Conservation (phyloP, 2,797 vertebrate genomes). For the Squalus acanthias region DNA sequence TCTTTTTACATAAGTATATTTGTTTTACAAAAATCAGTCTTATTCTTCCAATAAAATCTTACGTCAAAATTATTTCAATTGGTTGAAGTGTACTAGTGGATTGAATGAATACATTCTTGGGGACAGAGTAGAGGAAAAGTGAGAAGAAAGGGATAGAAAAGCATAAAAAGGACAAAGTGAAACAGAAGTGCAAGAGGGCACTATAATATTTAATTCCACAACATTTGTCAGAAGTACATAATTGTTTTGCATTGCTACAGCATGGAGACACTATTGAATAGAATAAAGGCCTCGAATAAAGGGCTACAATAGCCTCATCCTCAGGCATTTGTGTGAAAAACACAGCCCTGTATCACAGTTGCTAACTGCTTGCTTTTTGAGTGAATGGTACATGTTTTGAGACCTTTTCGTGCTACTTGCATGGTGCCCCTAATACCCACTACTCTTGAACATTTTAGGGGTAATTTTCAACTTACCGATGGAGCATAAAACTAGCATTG, state of each 20-base stretch:
- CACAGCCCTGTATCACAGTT: not conserved
- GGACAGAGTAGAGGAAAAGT: not conserved
- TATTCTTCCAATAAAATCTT: not conserved
- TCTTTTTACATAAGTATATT: not conserved
- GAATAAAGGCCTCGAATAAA: not conserved
- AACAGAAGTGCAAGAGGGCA: not conserved
- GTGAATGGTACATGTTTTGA: not conserved
- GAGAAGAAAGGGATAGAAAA: not conserved
- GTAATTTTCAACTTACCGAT: not conserved
- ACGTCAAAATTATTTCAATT: not conserved
- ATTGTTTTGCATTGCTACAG: not conserved
- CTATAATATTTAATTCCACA: not conserved
- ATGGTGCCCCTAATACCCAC: not conserved
- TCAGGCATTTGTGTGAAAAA: not conserved
- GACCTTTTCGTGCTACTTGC: not conserved
- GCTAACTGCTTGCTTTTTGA: not conserved
- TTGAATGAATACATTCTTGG: not conserved
- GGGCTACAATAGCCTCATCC: not conserved
- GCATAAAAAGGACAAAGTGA: not conserved
- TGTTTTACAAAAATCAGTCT: not conserved
- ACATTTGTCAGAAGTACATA: not conserved
- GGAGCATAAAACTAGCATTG: not conserved
- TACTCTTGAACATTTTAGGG: not conserved
- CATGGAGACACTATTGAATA: not conserved
- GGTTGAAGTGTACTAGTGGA: not conserved